These are phyloP conservation scores for Xanthostigma xanthostigma DNA, from an alignment of 2,888 invertebrate genomes.

Conservation along the genomic window DNA sequence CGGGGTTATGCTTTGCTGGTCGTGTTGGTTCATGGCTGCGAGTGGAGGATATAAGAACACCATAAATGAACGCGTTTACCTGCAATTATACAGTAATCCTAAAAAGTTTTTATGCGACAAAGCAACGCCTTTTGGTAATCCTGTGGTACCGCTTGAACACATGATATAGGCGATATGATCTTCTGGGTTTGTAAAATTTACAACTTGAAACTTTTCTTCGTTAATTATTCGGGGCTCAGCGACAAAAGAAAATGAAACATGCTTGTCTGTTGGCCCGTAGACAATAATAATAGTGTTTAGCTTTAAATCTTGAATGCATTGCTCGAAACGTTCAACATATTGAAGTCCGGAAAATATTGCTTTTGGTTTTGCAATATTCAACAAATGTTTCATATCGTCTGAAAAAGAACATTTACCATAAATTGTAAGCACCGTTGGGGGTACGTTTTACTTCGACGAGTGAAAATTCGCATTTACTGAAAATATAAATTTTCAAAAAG, in stretches of 20 bases:
- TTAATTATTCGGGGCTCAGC: background rate
- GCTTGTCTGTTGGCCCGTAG: slow-evolving; percentile 10
- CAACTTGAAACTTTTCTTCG: background rate
- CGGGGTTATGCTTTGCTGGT: too few species aligned
- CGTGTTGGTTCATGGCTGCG: too few species aligned
- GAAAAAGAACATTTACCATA: background rate
- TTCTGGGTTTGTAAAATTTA: background rate
- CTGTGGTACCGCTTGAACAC: slow-evolving; percentile 56
- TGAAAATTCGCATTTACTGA: too few species aligned
- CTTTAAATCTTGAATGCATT: slow-evolving; percentile 8
- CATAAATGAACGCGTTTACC: background rate
- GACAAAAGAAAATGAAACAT: background rate
- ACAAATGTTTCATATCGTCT: slow-evolving; percentile 14
- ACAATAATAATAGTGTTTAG: slow-evolving; percentile 13
- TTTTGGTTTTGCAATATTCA: slow-evolving; percentile 13
- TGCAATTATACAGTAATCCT: background rate
- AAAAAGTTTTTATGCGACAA: slow-evolving; percentile 39
- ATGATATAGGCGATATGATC: slow-evolving; percentile 21
- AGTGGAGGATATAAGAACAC: too few species aligned
- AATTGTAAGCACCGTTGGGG: too few species aligned
- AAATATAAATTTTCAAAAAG: too few species aligned
- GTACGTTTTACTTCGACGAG: too few species aligned
- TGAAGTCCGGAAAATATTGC: slow-evolving; percentile 14
- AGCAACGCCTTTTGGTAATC: slow-evolving; percentile 50
- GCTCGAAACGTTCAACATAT: slow-evolving; percentile 11